Percentiles rank a stretch among this genome's conserved stretches.
phyloP scores from a whole-genome alignment of 2,797 vertebrate species.

The Liasis olivaceus region DNA sequence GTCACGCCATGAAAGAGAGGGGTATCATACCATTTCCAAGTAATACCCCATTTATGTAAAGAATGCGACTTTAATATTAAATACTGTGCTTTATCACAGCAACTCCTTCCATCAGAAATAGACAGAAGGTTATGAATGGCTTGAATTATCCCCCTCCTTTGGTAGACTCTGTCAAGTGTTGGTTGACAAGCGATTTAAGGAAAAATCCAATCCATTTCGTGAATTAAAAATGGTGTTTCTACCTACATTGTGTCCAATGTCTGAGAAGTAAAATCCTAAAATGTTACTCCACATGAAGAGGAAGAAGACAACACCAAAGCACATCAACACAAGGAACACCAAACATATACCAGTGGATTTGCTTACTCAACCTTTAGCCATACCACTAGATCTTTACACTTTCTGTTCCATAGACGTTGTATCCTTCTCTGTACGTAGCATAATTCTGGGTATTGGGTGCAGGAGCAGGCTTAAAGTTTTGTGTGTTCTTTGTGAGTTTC shows the following conservation, averaged over 20 bases:
- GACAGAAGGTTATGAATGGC: neutral
- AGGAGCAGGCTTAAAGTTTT: conserved; percentile 98
- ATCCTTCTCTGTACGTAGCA: conserved; percentile 99
- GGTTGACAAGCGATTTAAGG: neutral
- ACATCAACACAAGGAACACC: conserved; percentile 38
- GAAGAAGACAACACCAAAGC: neutral
- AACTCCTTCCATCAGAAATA: neutral
- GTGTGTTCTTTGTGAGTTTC: conserved; percentile 98
- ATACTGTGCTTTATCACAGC: neutral
- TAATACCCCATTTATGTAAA: neutral
- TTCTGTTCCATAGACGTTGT: conserved; percentile 99
- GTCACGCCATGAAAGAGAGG: neutral
- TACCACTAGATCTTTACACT: conserved; percentile 99
- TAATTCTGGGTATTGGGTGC: conserved; percentile 99
- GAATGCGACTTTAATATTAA: neutral
- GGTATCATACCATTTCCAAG: neutral
- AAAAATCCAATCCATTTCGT: neutral
- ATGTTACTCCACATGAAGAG: neutral
- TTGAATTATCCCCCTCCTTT: neutral
- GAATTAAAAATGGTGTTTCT: neutral
- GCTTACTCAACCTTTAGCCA: conserved; percentile 64
- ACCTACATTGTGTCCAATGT: neutral
- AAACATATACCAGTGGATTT: conserved; percentile 43
- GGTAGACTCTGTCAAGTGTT: neutral
- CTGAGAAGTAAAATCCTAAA: neutral